A percentile compares a stretch with the other conserved stretches of the same genome.
Conservation (phyloP, 2,888 invertebrate species). For the Globia sparganii region DNA sequence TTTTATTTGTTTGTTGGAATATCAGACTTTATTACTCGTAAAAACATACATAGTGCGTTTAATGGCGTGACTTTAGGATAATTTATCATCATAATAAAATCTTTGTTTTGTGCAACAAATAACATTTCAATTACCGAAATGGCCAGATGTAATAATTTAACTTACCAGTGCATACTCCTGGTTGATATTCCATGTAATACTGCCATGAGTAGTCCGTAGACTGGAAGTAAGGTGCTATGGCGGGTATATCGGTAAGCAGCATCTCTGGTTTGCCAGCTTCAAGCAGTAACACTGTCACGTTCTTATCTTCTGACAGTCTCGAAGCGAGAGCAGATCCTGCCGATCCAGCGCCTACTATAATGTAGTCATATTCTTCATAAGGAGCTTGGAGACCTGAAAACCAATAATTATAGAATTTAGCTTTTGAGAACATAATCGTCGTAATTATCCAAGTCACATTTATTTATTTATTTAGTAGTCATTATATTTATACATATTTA, state of each 20-base stretch:
- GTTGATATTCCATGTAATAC: slow-evolving; percentile 92
- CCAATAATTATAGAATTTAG: neutral
- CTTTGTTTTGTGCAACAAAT: neutral
- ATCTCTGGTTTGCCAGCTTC: slow-evolving; percentile 86
- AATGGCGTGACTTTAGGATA: neutral
- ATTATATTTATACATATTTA: too few relatives aligned
- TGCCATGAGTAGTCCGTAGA: slow-evolving; percentile 93
- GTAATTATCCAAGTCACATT: neutral
- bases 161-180: slow-evolving; percentile 90
- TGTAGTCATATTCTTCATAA: slow-evolving; percentile 88
- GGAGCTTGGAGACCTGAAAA: slow-evolving; percentile 77
- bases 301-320: slow-evolving; percentile 83
- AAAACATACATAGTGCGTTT: neutral
- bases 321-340: slow-evolving; percentile 90
- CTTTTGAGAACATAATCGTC: neutral
- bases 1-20: slow-evolving; percentile 17
- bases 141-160: neutral
- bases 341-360: slow-evolving; percentile 90
- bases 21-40: slow-evolving; percentile 1
- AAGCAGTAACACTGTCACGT: slow-evolving; percentile 82
- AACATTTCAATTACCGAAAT: neutral
- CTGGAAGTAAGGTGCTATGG: slow-evolving; percentile 90
- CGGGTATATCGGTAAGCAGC: slow-evolving; percentile 90
- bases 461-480: too few relatives aligned
- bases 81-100: neutral